These are phyloP conservation scores for Sebastolobus altivelis DNA, from an alignment of 2,797 vertebrate genomes.

Conservation along the genomic window DNA sequence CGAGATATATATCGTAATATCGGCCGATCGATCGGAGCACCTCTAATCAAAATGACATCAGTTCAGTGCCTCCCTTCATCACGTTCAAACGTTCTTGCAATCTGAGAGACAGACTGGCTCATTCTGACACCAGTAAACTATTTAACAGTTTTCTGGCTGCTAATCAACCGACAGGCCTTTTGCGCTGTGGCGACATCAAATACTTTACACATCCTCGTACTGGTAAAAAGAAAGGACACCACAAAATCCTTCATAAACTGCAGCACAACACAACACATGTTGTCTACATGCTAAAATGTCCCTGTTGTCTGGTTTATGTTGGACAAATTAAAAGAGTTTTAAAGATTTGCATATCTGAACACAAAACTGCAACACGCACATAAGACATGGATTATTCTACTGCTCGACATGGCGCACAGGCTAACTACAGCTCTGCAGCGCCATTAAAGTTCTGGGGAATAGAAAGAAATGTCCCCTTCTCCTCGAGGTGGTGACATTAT, in stretches of 20 bases:
- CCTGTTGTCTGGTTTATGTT: background rate
- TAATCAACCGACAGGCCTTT: background rate
- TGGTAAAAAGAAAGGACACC: background rate
- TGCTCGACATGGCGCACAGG: background rate
- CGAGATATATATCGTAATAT: too few relatives aligned
- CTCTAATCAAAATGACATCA: background rate
- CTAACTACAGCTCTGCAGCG: background rate
- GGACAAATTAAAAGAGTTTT: background rate
- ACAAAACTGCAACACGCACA: background rate
- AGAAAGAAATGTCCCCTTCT: background rate
- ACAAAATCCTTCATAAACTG: background rate
- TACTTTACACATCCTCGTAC: background rate
- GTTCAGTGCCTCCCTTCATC: background rate
- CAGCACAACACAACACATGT: background rate
- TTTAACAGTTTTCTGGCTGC: background rate
- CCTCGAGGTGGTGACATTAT: constrained; percentile 16
- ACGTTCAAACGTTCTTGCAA: background rate
- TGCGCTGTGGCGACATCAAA: background rate
- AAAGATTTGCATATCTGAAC: background rate
- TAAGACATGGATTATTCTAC: background rate
- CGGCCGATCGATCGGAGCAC: background rate
- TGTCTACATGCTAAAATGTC: background rate
- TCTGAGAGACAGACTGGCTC: background rate
- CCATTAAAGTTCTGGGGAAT: background rate
- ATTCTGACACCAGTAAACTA: background rate